Evolutionary conservation across 2,113 vertebrate species (phyloP).

Genomic region (Rostratula benghalensis): DNA sequence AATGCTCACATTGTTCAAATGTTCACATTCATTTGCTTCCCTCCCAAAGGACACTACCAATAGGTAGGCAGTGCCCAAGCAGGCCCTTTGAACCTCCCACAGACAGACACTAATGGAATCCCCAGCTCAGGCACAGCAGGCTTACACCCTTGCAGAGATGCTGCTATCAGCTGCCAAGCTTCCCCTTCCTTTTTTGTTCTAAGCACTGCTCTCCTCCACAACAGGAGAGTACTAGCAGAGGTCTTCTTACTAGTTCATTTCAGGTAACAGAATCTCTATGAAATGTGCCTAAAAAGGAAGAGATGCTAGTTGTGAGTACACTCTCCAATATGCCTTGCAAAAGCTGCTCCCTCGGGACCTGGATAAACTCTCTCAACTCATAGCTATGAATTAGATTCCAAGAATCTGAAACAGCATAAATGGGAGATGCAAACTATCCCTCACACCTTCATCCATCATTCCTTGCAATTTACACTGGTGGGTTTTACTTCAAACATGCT

Average conservation of each 20-base stretch:
- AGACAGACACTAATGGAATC: not conserved
- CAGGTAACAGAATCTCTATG: not conserved
- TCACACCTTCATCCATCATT: not conserved
- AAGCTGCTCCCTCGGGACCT: not conserved
- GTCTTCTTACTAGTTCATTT: not conserved
- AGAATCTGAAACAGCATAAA: slow-evolving; percentile 38
- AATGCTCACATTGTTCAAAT: not conserved
- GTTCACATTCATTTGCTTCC: not conserved
- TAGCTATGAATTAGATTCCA: slow-evolving; percentile 34
- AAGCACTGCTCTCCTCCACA: not conserved
- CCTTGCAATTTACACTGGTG: not conserved
- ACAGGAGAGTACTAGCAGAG: not conserved
- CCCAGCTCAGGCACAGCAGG: not conserved
- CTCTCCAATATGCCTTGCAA: not conserved
- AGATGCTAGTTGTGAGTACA: not conserved
- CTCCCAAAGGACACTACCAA: not conserved
- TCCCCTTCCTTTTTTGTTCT: not conserved
- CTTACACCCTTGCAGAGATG: not conserved
- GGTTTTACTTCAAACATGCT: not conserved
- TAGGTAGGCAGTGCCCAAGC: not conserved
- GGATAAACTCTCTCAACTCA: slow-evolving; percentile 26
- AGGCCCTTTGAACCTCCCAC: not conserved
- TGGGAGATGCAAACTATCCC: slow-evolving; percentile 15
- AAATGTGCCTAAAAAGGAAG: slow-evolving; percentile 35
- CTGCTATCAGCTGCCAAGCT: not conserved